Percentiles rank a stretch among this genome's conserved stretches.
Evolutionary conservation across 2,113 vertebrate genomes (phyloP).

Genomic region (Bos javanicus): DNA sequence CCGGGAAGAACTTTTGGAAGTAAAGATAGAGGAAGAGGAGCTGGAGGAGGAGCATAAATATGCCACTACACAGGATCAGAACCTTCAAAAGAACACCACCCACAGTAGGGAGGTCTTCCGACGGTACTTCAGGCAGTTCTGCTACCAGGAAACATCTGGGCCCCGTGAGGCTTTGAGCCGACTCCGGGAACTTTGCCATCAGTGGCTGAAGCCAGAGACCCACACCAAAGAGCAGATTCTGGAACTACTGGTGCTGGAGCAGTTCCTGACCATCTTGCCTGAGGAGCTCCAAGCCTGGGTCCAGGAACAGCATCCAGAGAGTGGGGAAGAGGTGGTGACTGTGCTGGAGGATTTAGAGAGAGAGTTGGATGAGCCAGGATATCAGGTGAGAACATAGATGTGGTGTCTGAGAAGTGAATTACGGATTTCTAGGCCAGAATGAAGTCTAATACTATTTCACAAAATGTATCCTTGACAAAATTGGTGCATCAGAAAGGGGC

Average conservation of each 20-base stretch:
- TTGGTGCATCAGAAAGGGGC: background rate
- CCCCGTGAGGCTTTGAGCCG: constrained; percentile 19
- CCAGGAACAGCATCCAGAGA: background rate
- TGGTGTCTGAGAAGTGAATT: background rate
- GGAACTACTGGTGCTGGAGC: constrained; percentile 57
- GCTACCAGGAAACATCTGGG: constrained; percentile 47
- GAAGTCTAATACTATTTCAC: background rate
- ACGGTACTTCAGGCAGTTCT: background rate
- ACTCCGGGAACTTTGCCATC: constrained; percentile 23
- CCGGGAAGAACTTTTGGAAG: constrained; percentile 1
- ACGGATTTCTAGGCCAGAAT: background rate
- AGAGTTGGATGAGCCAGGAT: constrained; percentile 34
- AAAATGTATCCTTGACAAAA: background rate
- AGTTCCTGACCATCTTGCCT: constrained; percentile 38
- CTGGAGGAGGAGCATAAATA: background rate
- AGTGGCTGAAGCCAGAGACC: constrained; percentile 32
- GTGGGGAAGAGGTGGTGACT: constrained; percentile 34
- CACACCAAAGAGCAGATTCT: constrained; percentile 49
- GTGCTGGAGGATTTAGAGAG: constrained; percentile 51
- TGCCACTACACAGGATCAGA: background rate
- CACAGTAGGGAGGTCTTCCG: constrained; percentile 18
- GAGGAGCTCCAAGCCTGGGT: constrained; percentile 46
- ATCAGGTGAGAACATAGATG: background rate
- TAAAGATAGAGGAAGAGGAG: background rate
- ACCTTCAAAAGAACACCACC: background rate